Evolutionary conservation across 1,140 invertebrate genomes (phyloP).

Genomic region (roundworm (Caenorhabditis elegans)): DNA sequence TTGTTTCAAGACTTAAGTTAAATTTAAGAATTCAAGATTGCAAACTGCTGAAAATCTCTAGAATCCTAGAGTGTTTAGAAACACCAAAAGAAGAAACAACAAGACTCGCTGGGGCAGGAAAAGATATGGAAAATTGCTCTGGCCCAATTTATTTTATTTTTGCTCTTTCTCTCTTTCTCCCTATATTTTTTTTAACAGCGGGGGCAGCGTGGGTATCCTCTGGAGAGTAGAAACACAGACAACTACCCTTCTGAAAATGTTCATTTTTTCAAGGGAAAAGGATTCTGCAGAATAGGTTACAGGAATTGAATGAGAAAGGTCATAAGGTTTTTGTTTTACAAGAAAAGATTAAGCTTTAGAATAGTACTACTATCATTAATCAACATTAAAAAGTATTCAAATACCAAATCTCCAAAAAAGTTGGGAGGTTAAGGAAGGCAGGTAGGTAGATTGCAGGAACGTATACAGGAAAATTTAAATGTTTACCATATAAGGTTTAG

Average conservation of each 20-base stretch:
- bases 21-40: background rate
- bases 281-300: background rate
- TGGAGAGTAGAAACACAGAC: background rate
- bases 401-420: too few species aligned
- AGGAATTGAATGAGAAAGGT: background rate
- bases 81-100: background rate
- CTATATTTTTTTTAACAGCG: conserved; percentile 11
- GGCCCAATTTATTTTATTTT: conserved; percentile 22
- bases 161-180: background rate
- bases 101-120: too few species aligned
- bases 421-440: too few species aligned
- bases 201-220: background rate
- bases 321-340: too few species aligned
- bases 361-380: too few species aligned
- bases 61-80: background rate
- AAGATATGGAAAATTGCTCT: background rate
- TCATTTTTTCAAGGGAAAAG: background rate
- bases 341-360: too few species aligned
- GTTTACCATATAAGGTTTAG: too few species aligned
- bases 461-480: too few species aligned
- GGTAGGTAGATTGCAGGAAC: too few species aligned
- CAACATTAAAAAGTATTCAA: too few species aligned
- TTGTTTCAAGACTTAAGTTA: too few species aligned
- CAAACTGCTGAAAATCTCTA: background rate
- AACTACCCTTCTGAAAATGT: background rate